Base-by-base conservation (phyloP, 1,140 invertebrate species). In the Bombus soroeensis region DNA sequence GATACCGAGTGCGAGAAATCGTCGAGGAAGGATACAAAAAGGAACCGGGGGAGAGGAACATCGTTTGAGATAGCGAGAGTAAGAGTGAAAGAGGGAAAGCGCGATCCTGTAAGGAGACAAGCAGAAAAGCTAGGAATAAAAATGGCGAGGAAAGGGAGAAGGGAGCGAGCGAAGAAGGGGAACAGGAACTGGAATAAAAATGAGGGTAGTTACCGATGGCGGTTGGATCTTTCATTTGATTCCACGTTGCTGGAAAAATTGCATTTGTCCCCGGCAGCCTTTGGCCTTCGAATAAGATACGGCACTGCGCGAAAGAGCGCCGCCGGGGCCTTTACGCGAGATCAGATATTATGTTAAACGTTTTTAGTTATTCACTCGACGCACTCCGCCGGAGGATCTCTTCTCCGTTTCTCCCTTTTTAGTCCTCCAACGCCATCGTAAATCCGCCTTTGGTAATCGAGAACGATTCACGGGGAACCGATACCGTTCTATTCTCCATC, bases 281-380 rank as follows among this genome's bases (percentile, higher is more conserved):
- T 90, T 89, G 79, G 89, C 80, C 85, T 83, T 77, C 57, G 87
- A 90, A 72, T 83, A 88, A 92, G 91, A 90, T 87, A 88, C 91
- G 91, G 73, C 82, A 70, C 68, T 70, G 81, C 62, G 86, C 82
- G 82, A 88, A 90, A 88, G 90, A 88, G 85, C 87, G 91, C 91
- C 89, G 84, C 73, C 86, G 88, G 92, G 91, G 83, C 80, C 80
- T 81, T 93, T 91, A 78, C 88, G 88, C 87, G 87, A 88, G 90
- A 93, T 93, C 92, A 91, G 93, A 93, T 93, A 93, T 93, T 93
- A 93, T 93, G 92, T 93, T 93, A 93, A 93, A 89, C 92, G 92
- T 93, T 91, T 90, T 90, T 90, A 92, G 92, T 91, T 92, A 93
- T 93, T 93, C 93, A 93, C 89, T 93, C 92, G 90, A 77, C 87